phyloP scores from a whole-genome alignment of 1,140 invertebrate species.

The Pygmarrhopalites habei region DNA sequence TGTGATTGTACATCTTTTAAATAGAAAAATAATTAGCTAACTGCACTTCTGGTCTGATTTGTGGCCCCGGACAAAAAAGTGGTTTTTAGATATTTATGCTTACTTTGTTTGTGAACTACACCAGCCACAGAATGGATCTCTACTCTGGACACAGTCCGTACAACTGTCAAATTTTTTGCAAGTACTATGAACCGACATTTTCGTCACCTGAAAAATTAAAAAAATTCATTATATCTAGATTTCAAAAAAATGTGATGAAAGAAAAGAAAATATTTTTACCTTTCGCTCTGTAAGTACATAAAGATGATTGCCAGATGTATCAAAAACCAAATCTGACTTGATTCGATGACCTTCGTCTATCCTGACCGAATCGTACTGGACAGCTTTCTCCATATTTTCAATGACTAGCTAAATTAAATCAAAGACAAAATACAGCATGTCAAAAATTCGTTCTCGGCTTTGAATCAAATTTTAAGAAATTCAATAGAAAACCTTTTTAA shows the following conservation, averaged over 20 bases:
- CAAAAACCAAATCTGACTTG: background rate
- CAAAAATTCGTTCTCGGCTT: too few relatives aligned
- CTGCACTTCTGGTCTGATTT: too few relatives aligned
- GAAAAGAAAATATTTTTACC: background rate
- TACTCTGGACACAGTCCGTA: background rate
- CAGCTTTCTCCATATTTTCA: background rate
- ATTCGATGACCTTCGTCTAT: background rate
- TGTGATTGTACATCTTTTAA: background rate
- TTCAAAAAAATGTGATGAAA: background rate
- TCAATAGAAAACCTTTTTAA: background rate
- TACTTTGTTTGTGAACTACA: background rate
- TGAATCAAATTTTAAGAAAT: too few relatives aligned
- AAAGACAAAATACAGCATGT: too few relatives aligned
- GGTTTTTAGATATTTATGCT: too few relatives aligned
- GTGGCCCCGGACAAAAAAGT: too few relatives aligned
- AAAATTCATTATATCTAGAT: background rate
- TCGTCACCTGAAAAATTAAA: background rate
- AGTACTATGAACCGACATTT: background rate
- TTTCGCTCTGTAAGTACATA: background rate
- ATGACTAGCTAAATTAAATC: too few relatives aligned
- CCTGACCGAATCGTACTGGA: background rate
- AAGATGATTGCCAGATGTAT: background rate
- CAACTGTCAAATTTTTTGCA: background rate
- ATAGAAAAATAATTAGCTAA: too few relatives aligned
- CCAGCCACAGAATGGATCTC: slow-evolving; percentile 4